phyloP scores from a whole-genome alignment of 2,797 vertebrate species.

The Oreochromis grahami region DNA sequence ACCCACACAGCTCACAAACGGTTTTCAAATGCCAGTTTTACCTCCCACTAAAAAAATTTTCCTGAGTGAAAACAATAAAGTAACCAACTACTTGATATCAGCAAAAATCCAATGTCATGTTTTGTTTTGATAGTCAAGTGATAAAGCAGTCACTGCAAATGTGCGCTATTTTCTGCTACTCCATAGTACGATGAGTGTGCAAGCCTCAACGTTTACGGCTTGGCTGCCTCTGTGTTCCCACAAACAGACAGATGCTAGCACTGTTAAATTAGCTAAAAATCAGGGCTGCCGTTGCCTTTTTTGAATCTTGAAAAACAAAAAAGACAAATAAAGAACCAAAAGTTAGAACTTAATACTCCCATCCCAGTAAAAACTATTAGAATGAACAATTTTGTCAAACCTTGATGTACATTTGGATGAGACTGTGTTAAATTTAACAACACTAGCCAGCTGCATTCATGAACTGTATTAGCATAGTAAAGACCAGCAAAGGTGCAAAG shows the following conservation, averaged over 20 bases:
- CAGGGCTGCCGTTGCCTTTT: not conserved
- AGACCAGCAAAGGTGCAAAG: not conserved
- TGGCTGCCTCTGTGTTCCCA: not conserved
- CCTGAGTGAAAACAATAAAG: conserved; percentile 5
- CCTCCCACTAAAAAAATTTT: conserved; percentile 33
- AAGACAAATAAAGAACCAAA: not conserved
- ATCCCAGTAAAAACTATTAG: not conserved
- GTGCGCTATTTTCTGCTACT: not conserved
- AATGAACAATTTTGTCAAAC: not conserved
- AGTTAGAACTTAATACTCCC: not conserved
- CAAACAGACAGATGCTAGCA: not conserved
- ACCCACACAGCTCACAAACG: conserved; percentile 23
- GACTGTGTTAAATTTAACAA: not conserved
- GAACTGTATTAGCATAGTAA: not conserved
- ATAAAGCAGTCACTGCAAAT: not conserved
- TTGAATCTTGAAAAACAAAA: not conserved
- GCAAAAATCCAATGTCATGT: not conserved
- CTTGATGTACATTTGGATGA: not conserved
- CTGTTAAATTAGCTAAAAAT: not conserved
- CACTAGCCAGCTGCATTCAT: not conserved
- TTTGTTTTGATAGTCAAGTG: not conserved
- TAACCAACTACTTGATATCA: not conserved
- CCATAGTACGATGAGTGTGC: not conserved
- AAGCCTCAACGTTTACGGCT: not conserved
- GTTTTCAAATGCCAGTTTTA: conserved; percentile 8